Percentiles rank a stretch among this genome's conserved stretches.
Evolutionary conservation across 2,113 vertebrate species (phyloP).

Genomic region (Serranochromis macrocephalus): DNA sequence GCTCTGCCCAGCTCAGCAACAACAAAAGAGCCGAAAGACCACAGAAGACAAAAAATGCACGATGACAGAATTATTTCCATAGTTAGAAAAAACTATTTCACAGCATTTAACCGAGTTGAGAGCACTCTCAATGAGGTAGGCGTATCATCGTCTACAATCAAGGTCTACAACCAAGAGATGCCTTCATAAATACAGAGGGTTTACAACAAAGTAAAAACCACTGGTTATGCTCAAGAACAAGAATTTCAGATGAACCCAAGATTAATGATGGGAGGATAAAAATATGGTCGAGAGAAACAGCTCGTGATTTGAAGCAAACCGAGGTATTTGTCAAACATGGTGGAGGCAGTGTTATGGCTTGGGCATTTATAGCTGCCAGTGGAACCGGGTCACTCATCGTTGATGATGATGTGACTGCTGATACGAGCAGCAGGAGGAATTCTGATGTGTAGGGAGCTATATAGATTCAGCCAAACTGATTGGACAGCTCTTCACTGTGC

Average conservation of each 20-base stretch:
- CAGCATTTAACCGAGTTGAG: neutral
- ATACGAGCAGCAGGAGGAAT: neutral
- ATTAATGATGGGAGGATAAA: neutral
- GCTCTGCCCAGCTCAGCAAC: neutral
- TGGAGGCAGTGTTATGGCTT: neutral
- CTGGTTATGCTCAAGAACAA: neutral
- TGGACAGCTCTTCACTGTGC: neutral
- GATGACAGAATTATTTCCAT: neutral
- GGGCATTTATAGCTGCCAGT: neutral
- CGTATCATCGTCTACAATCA: neutral
- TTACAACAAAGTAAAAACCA: neutral
- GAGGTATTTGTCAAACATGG: neutral
- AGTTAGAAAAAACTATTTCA: neutral
- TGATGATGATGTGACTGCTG: neutral
- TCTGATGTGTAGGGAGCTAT: neutral
- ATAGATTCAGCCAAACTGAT: neutral
- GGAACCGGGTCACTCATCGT: neutral
- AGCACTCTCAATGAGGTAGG: neutral
- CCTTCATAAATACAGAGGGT: neutral
- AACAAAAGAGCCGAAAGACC: neutral
- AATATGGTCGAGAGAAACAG: neutral
- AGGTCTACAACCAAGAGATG: neutral
- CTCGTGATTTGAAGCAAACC: neutral
- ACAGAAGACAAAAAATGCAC: neutral
- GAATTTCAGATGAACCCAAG: neutral